Conservation (phyloP, 2,888 invertebrate genomes). For the Tiliacea citrago region DNA sequence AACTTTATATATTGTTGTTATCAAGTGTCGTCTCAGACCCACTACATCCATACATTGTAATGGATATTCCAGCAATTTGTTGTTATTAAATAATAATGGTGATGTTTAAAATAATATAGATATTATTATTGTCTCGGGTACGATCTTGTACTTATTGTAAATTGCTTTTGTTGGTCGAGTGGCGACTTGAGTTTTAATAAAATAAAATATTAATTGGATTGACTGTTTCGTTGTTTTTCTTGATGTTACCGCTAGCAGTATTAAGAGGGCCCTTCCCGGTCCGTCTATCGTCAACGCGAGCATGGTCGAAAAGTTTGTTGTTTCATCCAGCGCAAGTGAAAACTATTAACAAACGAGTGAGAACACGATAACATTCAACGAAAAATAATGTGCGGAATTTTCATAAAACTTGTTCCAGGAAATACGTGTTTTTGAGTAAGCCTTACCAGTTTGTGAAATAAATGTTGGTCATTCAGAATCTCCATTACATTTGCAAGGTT, state of each 20-base stretch:
- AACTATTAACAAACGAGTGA: too few relatives aligned
- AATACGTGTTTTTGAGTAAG: too few relatives aligned
- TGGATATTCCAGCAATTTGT: neutral
- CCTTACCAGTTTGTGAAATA: too few relatives aligned
- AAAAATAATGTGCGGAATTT: too few relatives aligned
- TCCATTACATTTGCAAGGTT: too few relatives aligned
- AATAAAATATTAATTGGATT: conserved; percentile 26
- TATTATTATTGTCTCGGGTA: neutral
- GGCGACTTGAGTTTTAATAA: conserved; percentile 3
- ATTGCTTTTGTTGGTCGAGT: neutral
- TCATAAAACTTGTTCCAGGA: too few relatives aligned
- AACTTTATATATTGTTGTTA: neutral
- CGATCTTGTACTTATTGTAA: conserved; percentile 15
- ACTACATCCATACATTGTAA: neutral
- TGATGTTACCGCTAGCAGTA: neutral
- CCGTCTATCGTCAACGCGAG: too few relatives aligned
- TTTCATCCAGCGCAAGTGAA: too few relatives aligned
- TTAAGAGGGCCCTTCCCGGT: too few relatives aligned
- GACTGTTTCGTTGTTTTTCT: neutral
- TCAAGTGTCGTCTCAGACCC: neutral
- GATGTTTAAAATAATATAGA: conserved; percentile 9
- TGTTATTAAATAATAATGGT: neutral
- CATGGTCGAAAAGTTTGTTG: too few relatives aligned
- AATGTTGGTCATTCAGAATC: too few relatives aligned
- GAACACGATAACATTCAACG: too few relatives aligned